Conservation (phyloP, 1,140 invertebrate genomes). For the Lepidotrigona ventralis region DNA sequence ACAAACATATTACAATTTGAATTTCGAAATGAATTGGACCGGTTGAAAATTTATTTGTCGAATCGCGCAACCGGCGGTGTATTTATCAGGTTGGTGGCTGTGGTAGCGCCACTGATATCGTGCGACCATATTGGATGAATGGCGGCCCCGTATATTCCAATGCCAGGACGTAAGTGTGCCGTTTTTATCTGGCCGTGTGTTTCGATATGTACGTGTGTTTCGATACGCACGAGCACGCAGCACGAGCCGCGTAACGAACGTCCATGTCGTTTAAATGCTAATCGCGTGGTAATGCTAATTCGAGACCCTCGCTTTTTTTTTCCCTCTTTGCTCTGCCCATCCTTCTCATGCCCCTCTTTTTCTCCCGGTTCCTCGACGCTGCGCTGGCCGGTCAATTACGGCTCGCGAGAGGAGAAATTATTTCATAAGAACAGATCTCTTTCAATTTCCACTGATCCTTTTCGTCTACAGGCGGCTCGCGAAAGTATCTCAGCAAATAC, state of each 20-base stretch:
- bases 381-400: slow-evolving; percentile 40
- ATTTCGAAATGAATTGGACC: slow-evolving; percentile 58
- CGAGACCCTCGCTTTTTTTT: slow-evolving; percentile 29
- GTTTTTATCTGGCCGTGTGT: slow-evolving; percentile 48
- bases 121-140: slow-evolving; percentile 47
- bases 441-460: slow-evolving; percentile 50
- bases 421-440: slow-evolving; percentile 52
- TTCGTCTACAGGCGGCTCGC: neutral
- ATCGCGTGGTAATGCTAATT: slow-evolving; percentile 64
- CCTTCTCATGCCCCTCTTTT: neutral
- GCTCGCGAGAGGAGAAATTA: slow-evolving; percentile 12
- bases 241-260: slow-evolving; percentile 48
- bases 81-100: slow-evolving; percentile 54
- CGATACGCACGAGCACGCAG: neutral
- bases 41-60: slow-evolving; percentile 58
- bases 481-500: neutral
- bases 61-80: slow-evolving; percentile 25
- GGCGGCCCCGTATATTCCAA: slow-evolving; percentile 42
- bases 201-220: slow-evolving; percentile 20
- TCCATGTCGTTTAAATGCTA: slow-evolving; percentile 64
- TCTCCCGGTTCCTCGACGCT: no score
- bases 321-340: neutral
- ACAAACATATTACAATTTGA: slow-evolving; percentile 65
- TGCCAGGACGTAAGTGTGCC: slow-evolving; percentile 20
- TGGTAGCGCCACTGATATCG: slow-evolving; percentile 49